Evolutionary conservation across 2,888 invertebrate genomes (phyloP), one percentile per base, ranked within the genome.

Genomic region (Lucinisca nassula): DNA sequence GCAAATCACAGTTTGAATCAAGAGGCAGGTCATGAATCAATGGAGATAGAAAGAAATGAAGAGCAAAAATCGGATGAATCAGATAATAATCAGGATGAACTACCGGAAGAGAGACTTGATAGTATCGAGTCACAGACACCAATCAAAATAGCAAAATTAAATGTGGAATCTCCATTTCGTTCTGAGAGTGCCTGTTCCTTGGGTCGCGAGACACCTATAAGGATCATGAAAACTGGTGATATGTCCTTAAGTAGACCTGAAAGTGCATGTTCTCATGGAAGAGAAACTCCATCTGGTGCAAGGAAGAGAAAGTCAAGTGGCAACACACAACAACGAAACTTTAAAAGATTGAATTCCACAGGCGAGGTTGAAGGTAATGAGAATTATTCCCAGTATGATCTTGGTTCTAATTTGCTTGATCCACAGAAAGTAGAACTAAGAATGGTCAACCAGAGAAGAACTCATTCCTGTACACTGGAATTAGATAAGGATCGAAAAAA

Each of bases 291-390:
- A 14, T 90, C 91, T 49, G 89, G 90, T n/a, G 90, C 90, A 21
- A 83, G 92, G 1, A 92, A 92, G 79, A 79, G 92, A 61, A 92
- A 92, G 76, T 90, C 91, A 21, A 85, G 86, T 1, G 91, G 89
- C 40, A 58, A 87, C 35, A 76, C 82, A 55, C 77, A 83, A 40
- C 32, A 79, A n/a, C 58, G 82, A 49, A 77, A 88, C 61, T 82
- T 88, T 30, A 92, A 92, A 40, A 82, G 91, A 14, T 55, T 92
- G 2, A 91, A 91, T 74, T 91, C 92, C 0, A 90, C 89, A 8
- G 91, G 90, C 14, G 91, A 91, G 24, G 90, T 84, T 6, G 92
- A 92, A 14, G 92, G 91, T 27, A 35, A 72, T 24, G 67, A 77
- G 3, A 61, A 40, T 58, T 35, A 49, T 37, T 32, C 73, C 12